phyloP scores from a whole-genome alignment of 2,797 vertebrate species.

The Gymnoscopelus braueri region DNA sequence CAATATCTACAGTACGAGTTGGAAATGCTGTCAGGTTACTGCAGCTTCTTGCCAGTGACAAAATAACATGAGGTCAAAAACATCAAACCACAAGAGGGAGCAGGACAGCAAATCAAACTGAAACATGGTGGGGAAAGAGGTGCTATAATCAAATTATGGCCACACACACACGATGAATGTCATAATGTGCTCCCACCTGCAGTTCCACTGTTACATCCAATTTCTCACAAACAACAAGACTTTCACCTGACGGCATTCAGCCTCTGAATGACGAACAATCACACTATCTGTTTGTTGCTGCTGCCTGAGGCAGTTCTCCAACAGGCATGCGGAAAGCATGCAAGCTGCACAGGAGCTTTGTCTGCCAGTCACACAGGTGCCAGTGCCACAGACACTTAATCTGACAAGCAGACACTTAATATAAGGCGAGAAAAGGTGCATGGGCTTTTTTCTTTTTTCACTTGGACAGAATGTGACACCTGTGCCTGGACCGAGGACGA shows the following conservation, averaged over 20 bases:
- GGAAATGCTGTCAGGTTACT: no score
- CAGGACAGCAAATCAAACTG: no score
- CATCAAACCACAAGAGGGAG: no score
- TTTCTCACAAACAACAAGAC: background rate
- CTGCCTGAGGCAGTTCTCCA: background rate
- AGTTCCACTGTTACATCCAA: background rate
- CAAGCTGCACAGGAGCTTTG: background rate
- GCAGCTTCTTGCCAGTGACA: no score
- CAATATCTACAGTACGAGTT: no score
- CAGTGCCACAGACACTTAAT: constrained; percentile 12
- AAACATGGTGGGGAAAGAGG: no score
- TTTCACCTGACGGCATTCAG: background rate
- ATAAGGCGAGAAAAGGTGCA: constrained; percentile 32
- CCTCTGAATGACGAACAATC: background rate
- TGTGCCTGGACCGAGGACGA: constrained; percentile 33
- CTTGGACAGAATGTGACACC: constrained; percentile 58
- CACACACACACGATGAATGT: background rate
- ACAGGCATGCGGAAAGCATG: background rate
- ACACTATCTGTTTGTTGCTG: background rate
- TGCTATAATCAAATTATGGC: background rate
- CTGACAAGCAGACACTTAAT: constrained; percentile 41
- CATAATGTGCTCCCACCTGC: background rate
- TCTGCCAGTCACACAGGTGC: background rate
- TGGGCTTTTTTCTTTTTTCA: constrained; percentile 33
- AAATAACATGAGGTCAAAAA: no score